Percentiles rank a stretch among this genome's conserved stretches.
phyloP scores from a whole-genome alignment of 2,113 vertebrate species.

The Vireo altiloquus region DNA sequence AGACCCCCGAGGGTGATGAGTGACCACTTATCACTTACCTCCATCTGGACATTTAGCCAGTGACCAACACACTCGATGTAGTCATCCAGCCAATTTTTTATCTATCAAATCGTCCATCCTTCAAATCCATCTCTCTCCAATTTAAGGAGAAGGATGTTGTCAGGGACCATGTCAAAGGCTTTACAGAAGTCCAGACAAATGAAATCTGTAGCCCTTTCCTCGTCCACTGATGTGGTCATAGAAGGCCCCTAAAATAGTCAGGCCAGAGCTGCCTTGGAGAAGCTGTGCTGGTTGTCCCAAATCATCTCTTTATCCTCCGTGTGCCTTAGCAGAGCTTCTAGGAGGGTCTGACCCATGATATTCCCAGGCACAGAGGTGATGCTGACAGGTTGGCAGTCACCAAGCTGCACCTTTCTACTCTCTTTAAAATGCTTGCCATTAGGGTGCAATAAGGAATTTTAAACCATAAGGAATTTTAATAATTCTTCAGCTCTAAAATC shows the following conservation, averaged over 20 bases:
- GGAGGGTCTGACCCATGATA: not conserved
- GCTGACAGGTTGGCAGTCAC: not conserved
- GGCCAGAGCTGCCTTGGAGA: not conserved
- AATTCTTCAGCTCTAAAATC: not conserved
- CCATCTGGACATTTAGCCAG: not conserved
- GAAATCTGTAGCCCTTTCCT: not conserved
- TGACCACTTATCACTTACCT: not conserved
- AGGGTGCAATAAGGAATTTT: not conserved
- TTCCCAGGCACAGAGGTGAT: not conserved
- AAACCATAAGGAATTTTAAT: not conserved
- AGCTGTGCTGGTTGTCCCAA: not conserved
- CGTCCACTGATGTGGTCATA: not conserved
- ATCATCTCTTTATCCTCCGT: not conserved
- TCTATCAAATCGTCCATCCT: not conserved
- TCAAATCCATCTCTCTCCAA: not conserved
- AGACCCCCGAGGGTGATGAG: accelerated
- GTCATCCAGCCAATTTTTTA: not conserved
- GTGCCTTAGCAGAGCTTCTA: not conserved
- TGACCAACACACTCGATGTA: not conserved
- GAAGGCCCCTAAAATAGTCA: not conserved
- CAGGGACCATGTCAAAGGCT: not conserved
- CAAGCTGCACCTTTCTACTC: not conserved
- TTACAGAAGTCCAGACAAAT: not conserved
- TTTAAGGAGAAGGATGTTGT: not conserved
- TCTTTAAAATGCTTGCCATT: not conserved